Conservation (phyloP, 2,113 vertebrate genomes). For the Hyperoodon ampullatus region DNA sequence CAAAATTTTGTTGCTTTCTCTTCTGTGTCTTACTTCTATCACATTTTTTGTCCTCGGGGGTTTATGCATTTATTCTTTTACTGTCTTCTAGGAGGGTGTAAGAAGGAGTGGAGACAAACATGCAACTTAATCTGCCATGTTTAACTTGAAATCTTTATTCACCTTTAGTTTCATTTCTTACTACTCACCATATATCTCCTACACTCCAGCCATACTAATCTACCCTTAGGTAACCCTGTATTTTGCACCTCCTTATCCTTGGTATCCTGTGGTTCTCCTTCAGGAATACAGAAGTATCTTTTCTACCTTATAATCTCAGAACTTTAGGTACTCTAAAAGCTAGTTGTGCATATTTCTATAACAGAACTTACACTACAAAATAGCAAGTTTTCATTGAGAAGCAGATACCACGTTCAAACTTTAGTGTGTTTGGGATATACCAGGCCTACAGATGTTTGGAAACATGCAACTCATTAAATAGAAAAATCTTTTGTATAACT, state of each 20-base stretch:
- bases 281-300: background rate
- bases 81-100: constrained; percentile 13
- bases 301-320: background rate
- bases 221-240: background rate
- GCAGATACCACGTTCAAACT: background rate
- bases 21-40: background rate
- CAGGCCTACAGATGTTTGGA: background rate
- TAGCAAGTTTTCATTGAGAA: constrained; percentile 39
- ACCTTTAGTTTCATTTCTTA: constrained; percentile 46
- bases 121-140: constrained; percentile 3
- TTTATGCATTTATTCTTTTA: constrained; percentile 2
- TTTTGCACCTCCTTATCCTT: constrained; percentile 16
- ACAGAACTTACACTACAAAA: background rate
- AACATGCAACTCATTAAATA: background rate
- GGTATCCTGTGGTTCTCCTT: background rate
- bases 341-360: background rate
- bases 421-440: background rate
- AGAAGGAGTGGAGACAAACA: background rate
- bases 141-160: constrained; percentile 31
- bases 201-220: background rate
- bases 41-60: background rate
- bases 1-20: constrained; percentile 15
- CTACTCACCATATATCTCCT: background rate
- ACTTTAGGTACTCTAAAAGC: background rate
- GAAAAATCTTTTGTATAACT: background rate